phyloP scores from a whole-genome alignment of 1,140 invertebrate species.

The Ceratina japonica region DNA sequence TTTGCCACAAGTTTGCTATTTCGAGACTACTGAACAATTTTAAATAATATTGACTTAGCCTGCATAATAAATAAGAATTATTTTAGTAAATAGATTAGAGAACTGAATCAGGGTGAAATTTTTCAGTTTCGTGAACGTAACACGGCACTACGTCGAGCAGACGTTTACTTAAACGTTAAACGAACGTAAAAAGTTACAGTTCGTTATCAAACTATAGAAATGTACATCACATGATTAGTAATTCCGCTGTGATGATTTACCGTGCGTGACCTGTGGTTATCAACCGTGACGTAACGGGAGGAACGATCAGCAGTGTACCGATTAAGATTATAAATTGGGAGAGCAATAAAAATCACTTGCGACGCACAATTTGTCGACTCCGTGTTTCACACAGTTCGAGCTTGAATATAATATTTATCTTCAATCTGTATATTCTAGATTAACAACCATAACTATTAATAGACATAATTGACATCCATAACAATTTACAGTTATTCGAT shows the following conservation, averaged over 20 bases:
- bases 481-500: too few relatives aligned
- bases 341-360: conserved; percentile 8
- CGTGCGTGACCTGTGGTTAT: conserved; percentile 39
- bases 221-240: conserved; percentile 19
- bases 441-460: not conserved
- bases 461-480: too few relatives aligned
- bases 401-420: not conserved
- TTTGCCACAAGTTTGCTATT: too few relatives aligned
- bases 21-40: too few relatives aligned
- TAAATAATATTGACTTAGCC: too few relatives aligned
- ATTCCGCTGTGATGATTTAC: conserved; percentile 3
- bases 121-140: conserved; percentile 1
- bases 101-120: conserved; percentile 7
- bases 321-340: conserved; percentile 9
- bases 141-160: not conserved
- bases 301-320: not conserved
- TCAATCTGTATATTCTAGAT: not conserved
- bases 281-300: conserved; percentile 19
- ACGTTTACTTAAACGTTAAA: conserved; percentile 9
- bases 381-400: not conserved
- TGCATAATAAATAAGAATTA: too few relatives aligned
- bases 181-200: not conserved
- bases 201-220: conserved; percentile 10
- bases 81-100: not conserved
- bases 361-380: not conserved